Percentiles rank a stretch among this genome's conserved stretches.
Conservation (phyloP, 2,797 vertebrate species). For the Monodelphis domestica region DNA sequence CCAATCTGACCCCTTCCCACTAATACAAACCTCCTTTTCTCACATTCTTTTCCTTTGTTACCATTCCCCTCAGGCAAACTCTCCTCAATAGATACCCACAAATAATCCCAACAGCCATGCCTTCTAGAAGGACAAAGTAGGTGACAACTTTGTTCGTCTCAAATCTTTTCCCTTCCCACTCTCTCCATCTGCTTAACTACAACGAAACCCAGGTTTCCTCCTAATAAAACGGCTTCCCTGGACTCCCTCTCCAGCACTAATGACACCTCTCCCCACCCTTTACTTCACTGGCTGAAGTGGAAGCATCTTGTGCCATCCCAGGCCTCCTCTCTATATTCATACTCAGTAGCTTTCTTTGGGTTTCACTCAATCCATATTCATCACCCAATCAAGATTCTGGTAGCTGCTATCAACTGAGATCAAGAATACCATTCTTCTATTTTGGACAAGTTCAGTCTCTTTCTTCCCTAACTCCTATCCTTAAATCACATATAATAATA, state of each 20-base stretch:
- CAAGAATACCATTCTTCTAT: no score
- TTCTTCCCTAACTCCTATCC: no score
- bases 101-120: neutral
- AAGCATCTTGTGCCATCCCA: neutral
- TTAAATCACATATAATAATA: no score
- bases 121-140: neutral
- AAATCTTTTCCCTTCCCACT: neutral
- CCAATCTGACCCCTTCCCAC: no score
- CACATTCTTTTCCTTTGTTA: neutral
- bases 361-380: neutral
- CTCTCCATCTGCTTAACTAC: neutral
- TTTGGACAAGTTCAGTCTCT: neutral
- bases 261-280: neutral
- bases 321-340: neutral
- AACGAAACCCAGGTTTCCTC: neutral
- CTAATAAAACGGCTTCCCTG: neutral
- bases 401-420: neutral
- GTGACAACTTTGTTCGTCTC: neutral
- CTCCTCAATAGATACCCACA: no score
- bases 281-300: neutral
- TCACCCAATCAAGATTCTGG: neutral
- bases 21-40: neutral
- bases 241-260: neutral
- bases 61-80: no score
- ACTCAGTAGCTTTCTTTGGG: neutral